phyloP scores from a whole-genome alignment of 2,888 invertebrate species.

The Tridacna crocea region DNA sequence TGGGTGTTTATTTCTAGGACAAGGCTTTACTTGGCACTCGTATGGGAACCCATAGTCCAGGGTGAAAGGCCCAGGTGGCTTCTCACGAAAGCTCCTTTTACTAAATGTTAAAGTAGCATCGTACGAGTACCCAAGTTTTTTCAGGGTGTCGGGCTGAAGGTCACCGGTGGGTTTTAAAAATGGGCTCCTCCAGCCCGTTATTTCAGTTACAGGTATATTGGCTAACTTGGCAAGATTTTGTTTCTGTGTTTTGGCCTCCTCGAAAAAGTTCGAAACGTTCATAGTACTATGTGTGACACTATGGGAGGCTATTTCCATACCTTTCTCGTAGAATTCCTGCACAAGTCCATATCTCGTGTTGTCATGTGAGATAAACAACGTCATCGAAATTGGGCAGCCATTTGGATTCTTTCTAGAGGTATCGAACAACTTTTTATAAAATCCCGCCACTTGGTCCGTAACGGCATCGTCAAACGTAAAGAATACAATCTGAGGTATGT shows the following conservation, averaged over 20 bases:
- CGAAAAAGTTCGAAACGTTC: conserved; percentile 62
- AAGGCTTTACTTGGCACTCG: conserved; percentile 79
- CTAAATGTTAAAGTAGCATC: conserved; percentile 78
- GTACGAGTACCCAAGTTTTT: conserved; percentile 72
- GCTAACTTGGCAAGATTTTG: conserved; percentile 84
- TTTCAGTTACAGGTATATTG: conserved; percentile 72
- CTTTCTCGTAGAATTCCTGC: conserved; percentile 72
- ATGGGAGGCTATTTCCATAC: conserved; percentile 77
- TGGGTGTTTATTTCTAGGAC: conserved; percentile 81
- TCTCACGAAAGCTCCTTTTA: conserved; percentile 63
- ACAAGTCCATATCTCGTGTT: conserved; percentile 99
- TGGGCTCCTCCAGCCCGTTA: conserved; percentile 78
- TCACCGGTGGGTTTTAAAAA: conserved; percentile 77
- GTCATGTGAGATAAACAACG: conserved; percentile 99
- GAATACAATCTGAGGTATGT: conserved; percentile 77
- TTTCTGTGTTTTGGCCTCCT: conserved; percentile 74
- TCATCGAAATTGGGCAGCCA: conserved; percentile 91
- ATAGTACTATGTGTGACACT: conserved; percentile 76
- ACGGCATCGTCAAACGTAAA: conserved; percentile 80
- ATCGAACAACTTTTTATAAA: conserved; percentile 68
- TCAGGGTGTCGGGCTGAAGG: conserved; percentile 66
- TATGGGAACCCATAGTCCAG: conserved; percentile 88
- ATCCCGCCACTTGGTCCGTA: conserved; percentile 67
- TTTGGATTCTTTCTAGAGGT: conserved; percentile 87
- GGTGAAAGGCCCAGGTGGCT: conserved; percentile 89